phyloP scores from a whole-genome alignment of 2,797 vertebrate genomes.

The Manis pentadactyla region DNA sequence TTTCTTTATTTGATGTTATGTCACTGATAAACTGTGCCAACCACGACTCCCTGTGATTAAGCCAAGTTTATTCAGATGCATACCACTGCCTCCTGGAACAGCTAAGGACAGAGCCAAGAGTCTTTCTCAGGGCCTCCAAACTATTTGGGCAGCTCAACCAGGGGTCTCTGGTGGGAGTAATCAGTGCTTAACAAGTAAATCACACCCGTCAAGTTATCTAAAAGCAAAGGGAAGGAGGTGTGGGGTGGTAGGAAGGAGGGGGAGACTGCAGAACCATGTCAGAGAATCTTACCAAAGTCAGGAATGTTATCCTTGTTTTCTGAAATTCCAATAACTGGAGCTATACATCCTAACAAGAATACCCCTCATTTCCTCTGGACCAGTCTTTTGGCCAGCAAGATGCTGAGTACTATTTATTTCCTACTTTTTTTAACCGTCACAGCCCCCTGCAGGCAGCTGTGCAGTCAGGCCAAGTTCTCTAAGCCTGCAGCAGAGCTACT shows the following conservation, averaged over 20 bases:
- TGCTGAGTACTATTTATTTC: not conserved
- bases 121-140: conserved; percentile 67
- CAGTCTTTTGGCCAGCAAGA: not conserved
- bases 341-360: not conserved
- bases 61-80: conserved; percentile 70
- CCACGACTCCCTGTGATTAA: conserved; percentile 63
- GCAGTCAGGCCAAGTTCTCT: not conserved
- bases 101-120: not conserved
- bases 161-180: not conserved
- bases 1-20: conserved; percentile 78
- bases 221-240: not conserved
- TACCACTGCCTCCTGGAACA: conserved; percentile 43
- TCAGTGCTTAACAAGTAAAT: conserved; percentile 2
- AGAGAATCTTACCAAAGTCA: not conserved
- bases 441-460: not conserved
- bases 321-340: not conserved
- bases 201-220: not conserved
- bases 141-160: conserved; percentile 12
- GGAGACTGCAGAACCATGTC: not conserved
- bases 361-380: not conserved
- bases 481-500: not conserved
- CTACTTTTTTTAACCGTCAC: not conserved
- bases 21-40: conserved; percentile 72
- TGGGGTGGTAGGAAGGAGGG: not conserved
- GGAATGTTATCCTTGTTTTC: not conserved